Conservation (phyloP, 2,797 vertebrate species). For the Chelonia mydas region DNA sequence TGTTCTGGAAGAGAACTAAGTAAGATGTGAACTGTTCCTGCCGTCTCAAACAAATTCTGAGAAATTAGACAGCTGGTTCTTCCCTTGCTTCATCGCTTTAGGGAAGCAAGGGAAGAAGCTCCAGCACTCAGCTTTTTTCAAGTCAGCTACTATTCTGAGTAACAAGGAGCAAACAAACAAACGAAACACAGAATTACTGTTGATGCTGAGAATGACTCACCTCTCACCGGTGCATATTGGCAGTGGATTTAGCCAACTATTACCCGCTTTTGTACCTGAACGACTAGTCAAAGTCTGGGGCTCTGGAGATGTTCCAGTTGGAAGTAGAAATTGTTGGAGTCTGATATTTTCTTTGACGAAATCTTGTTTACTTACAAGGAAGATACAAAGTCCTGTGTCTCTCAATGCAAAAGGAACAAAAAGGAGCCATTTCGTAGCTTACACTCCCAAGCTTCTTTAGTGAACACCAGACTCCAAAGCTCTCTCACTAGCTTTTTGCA, state of each 20-base stretch:
- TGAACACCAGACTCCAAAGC: neutral
- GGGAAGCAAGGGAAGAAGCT: neutral
- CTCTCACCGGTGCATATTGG: neutral
- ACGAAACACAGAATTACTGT: neutral
- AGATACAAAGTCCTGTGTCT: neutral
- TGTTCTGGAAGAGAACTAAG: constrained; percentile 1
- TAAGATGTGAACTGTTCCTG: neutral
- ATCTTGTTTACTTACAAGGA: neutral
- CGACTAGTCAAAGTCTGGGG: neutral
- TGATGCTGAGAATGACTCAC: neutral
- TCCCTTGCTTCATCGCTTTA: neutral
- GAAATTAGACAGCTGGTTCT: neutral
- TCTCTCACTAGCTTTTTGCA: neutral
- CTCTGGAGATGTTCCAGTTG: neutral
- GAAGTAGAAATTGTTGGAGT: neutral
- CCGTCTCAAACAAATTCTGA: neutral
- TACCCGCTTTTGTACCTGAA: neutral
- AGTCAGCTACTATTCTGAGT: neutral
- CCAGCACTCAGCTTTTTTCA: neutral
- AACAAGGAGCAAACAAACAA: neutral
- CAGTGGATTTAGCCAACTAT: neutral
- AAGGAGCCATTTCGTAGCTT: neutral
- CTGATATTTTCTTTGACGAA: neutral
- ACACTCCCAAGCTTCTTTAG: neutral
- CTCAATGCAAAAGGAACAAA: neutral